A percentile compares a stretch with the other conserved stretches of the same genome.
phyloP scores from a whole-genome alignment of 1,140 invertebrate species.

The Saccostrea cuccullata region DNA sequence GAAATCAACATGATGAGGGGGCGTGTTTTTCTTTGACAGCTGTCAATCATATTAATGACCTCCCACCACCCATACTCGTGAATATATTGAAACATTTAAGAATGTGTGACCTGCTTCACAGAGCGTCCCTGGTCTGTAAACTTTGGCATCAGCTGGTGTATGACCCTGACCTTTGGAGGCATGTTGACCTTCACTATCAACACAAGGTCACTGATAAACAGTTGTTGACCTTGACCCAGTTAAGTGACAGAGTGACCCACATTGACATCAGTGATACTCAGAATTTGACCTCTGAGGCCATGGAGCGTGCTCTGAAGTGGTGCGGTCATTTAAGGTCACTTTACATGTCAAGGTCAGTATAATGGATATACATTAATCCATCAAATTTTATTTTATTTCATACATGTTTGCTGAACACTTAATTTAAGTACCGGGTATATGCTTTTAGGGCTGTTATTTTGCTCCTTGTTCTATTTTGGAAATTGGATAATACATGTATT shows the following conservation, averaged over 20 bases:
- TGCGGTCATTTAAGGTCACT: constrained; percentile 48
- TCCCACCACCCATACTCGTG: constrained; percentile 47
- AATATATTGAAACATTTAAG: constrained; percentile 49
- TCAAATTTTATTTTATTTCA: neutral
- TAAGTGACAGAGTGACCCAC: constrained; percentile 51
- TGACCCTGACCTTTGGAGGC: constrained; percentile 54
- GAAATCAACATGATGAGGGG: neutral
- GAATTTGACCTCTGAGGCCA: constrained; percentile 42
- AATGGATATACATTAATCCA: neutral
- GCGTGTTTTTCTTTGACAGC: neutral
- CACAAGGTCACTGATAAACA: constrained; percentile 44
- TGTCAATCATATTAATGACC: constrained; percentile 44
- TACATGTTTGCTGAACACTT: neutral
- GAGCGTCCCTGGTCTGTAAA: constrained; percentile 46
- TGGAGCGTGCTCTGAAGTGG: constrained; percentile 34
- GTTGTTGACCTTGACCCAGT: constrained; percentile 41
- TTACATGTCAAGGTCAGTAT: constrained; percentile 49
- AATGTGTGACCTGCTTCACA: constrained; percentile 45
- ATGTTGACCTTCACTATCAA: constrained; percentile 49
- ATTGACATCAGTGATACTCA: constrained; percentile 51
- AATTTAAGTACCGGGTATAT: neutral
- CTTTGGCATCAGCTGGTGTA: constrained; percentile 49
- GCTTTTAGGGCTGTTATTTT: neutral
- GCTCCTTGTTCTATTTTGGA: too few species aligned
- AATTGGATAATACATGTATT: too few species aligned